Conservation (phyloP, 2,888 invertebrate species). For the Petrolisthes cinctipes region DNA sequence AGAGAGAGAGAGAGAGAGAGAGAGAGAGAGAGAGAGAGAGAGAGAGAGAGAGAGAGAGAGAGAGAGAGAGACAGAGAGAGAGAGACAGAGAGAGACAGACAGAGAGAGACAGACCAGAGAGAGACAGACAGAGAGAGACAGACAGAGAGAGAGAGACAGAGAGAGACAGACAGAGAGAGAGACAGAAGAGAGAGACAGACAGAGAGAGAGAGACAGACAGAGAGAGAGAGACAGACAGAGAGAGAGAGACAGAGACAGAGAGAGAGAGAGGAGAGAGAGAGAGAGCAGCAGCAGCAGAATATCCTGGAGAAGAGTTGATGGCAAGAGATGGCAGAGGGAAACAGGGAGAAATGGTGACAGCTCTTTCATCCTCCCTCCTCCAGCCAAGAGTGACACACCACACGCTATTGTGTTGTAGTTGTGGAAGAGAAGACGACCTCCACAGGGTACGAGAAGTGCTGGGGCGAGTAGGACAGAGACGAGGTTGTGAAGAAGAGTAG, state of each 20-base stretch:
- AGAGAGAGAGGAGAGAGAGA: conserved; percentile 3
- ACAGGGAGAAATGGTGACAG: too few relatives aligned
- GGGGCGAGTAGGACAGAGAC: too few relatives aligned
- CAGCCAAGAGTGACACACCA: too few relatives aligned
- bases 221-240: neutral
- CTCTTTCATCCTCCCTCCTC: too few relatives aligned
- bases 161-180: neutral
- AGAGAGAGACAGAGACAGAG: neutral
- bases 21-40: neutral
- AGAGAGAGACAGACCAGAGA: neutral
- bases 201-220: neutral
- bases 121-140: neutral
- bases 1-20: neutral
- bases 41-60: neutral
- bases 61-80: too few relatives aligned
- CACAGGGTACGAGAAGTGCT: too few relatives aligned
- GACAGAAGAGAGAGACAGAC: neutral
- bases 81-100: neutral
- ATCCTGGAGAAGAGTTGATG: too few relatives aligned
- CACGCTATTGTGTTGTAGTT: too few relatives aligned
- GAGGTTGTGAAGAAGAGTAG: too few relatives aligned
- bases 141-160: neutral
- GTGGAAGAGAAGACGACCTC: too few relatives aligned
- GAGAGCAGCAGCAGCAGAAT: neutral
- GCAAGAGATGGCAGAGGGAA: too few relatives aligned